Evolutionary conservation across 2,113 vertebrate species (phyloP).

Genomic region (Rhinoptilus africanus): DNA sequence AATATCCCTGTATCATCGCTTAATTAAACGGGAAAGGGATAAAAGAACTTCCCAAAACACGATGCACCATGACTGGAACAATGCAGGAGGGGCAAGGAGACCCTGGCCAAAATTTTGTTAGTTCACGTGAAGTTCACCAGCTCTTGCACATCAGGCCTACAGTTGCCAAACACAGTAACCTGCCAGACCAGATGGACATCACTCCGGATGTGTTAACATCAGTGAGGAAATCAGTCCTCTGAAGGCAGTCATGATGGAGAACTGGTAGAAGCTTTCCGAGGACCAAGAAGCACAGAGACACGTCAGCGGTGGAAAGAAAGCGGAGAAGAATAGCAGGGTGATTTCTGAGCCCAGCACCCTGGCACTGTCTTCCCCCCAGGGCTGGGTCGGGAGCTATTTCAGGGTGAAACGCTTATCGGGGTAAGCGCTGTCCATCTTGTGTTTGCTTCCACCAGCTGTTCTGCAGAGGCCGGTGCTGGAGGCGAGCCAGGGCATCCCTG

Average conservation of each 20-base stretch:
- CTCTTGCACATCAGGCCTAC: neutral
- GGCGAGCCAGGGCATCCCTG: rapidly evolving
- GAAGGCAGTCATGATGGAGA: neutral
- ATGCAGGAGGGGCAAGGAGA: neutral
- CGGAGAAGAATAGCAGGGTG: neutral
- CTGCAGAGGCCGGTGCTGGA: no score
- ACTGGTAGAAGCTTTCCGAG: neutral
- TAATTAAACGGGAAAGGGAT: neutral
- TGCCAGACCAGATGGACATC: neutral
- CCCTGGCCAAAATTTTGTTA: neutral
- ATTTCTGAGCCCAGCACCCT: neutral
- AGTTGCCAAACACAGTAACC: neutral
- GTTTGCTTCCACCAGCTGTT: neutral
- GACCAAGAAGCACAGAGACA: neutral
- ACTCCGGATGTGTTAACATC: neutral
- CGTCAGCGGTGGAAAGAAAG: neutral
- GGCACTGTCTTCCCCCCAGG: neutral
- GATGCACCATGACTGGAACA: neutral
- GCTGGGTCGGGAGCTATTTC: neutral
- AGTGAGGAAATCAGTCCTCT: neutral
- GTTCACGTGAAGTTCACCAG: neutral
- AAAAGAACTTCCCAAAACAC: neutral
- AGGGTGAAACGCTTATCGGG: no score
- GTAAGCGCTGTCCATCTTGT: neutral
- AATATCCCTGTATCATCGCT: neutral